Conservation (phyloP, 2,797 vertebrate species). For the Huso huso region DNA sequence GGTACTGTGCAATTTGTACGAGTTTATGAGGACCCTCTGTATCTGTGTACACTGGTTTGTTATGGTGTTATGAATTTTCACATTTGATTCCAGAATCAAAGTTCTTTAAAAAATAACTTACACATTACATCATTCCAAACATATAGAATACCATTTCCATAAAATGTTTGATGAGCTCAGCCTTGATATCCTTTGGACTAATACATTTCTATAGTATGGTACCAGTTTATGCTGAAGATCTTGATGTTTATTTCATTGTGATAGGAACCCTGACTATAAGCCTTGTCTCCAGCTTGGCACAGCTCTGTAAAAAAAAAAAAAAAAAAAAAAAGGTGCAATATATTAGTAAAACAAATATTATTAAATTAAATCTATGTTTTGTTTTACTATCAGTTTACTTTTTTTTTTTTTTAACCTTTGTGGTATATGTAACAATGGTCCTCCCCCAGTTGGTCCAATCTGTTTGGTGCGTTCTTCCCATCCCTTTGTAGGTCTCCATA, state of each 20-base stretch:
- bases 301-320: slow-evolving; percentile 56
- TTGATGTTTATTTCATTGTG: background rate
- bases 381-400: background rate
- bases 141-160: too few species aligned
- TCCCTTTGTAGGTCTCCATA: slow-evolving; percentile 61
- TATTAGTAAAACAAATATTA: slow-evolving; percentile 3
- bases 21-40: too few species aligned
- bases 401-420: slow-evolving; percentile 50
- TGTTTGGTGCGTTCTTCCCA: slow-evolving; percentile 64
- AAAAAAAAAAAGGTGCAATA: slow-evolving; percentile 12
- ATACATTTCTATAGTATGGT: too few species aligned
- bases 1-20: too few species aligned
- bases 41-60: too few species aligned
- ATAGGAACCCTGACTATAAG: slow-evolving; percentile 34
- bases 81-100: too few species aligned
- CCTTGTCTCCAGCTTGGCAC: slow-evolving; percentile 74
- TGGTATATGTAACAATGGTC: slow-evolving; percentile 48
- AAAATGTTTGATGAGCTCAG: background rate
- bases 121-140: too few species aligned
- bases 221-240: too few species aligned
- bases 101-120: too few species aligned
- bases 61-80: too few species aligned
- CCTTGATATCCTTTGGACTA: too few species aligned
- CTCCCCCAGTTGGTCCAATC: slow-evolving; percentile 43
- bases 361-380: background rate